These are phyloP conservation scores for Oscheius onirici DNA, from an alignment of 2,888 invertebrate species.

Conservation along the genomic window DNA sequence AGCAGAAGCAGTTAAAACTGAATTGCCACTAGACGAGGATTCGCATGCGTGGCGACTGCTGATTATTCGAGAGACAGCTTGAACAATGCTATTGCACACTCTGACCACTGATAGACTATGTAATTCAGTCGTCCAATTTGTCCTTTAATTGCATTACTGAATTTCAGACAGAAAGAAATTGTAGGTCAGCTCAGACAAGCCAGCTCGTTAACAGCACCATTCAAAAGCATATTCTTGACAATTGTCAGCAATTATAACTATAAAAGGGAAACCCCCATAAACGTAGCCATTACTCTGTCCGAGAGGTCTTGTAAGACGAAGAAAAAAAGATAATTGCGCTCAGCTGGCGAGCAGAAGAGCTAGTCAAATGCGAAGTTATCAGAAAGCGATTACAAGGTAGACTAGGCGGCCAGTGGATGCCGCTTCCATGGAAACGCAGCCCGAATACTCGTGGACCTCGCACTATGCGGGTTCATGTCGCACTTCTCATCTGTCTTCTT, in stretches of 20 bases:
- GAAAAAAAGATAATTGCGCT: no score
- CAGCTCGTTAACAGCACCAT: background rate
- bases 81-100: conserved; percentile 29
- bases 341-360: no score
- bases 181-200: background rate
- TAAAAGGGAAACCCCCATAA: no score
- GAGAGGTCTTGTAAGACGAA: no score
- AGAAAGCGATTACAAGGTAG: conserved; percentile 22
- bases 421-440: conserved; percentile 31
- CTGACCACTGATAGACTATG: conserved; percentile 30
- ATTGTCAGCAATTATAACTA: background rate
- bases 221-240: background rate
- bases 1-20: conserved; percentile 33
- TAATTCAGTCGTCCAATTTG: conserved; percentile 21
- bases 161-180: background rate
- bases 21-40: conserved; percentile 33
- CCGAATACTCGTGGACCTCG: conserved; percentile 15
- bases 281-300: no score
- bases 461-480: conserved; percentile 22
- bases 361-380: background rate
- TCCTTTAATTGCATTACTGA: conserved; percentile 1
- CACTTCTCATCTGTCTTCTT: conserved; percentile 20
- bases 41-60: conserved; percentile 33
- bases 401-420: conserved; percentile 24
- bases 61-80: conserved; percentile 30